Conservation (phyloP, 2,113 vertebrate genomes). For the Solea solea region DNA sequence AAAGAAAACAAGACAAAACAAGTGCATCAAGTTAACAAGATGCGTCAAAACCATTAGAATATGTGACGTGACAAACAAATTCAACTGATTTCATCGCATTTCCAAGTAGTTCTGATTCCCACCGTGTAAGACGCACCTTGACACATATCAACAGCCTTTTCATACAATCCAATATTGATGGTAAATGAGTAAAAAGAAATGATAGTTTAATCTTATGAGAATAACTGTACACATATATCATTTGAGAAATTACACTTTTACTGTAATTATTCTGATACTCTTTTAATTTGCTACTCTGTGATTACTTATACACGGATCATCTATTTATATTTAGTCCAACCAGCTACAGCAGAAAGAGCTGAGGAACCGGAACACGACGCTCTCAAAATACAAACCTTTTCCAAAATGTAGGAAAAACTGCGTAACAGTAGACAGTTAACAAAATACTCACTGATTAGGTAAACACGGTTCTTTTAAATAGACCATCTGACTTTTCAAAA, state of each 20-base stretch:
- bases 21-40: slow-evolving; percentile 25
- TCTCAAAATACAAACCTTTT: slow-evolving; percentile 39
- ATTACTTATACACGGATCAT: slow-evolving; percentile 4
- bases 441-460: slow-evolving; percentile 56
- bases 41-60: slow-evolving; percentile 26
- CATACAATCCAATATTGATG: slow-evolving; percentile 9
- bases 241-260: slow-evolving; percentile 11
- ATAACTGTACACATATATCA: slow-evolving; percentile 9
- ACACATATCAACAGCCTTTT: slow-evolving; percentile 24
- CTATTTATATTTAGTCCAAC: neutral
- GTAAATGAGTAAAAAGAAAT: slow-evolving; percentile 2
- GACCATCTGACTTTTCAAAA: slow-evolving; percentile 61
- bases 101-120: slow-evolving; percentile 3
- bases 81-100: slow-evolving; percentile 16
- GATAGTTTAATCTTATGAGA: neutral
- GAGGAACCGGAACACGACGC: slow-evolving; percentile 11
- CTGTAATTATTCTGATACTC: neutral
- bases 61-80: slow-evolving; percentile 8
- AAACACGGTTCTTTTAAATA: slow-evolving; percentile 54
- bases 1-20: neutral
- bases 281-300: neutral
- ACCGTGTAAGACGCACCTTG: slow-evolving; percentile 20
- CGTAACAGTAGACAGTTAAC: slow-evolving; percentile 41
- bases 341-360: slow-evolving; percentile 17
- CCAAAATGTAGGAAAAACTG: slow-evolving; percentile 31